phyloP scores from a whole-genome alignment of 2,888 invertebrate genomes.

The Agrochola lychnidis region DNA sequence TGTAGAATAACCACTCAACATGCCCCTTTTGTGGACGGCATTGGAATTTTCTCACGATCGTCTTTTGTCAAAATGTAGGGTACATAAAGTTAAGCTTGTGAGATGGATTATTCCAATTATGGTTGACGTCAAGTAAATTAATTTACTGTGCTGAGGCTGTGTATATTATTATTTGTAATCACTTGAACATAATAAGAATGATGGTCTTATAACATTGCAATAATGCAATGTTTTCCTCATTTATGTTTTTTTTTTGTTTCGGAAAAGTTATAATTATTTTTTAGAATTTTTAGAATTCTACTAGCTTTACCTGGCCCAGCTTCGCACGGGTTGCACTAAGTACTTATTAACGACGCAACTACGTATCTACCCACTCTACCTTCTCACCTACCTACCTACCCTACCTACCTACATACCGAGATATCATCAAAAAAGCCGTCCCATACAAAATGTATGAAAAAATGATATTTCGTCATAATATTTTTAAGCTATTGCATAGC shows the following conservation, averaged over 20 bases:
- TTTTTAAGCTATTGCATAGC: no score
- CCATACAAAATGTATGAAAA: no score
- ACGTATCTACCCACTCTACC: no score
- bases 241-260: neutral
- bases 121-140: neutral
- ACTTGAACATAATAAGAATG: neutral
- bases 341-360: no score
- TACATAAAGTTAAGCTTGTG: neutral
- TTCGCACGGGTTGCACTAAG: no score
- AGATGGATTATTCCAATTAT: neutral
- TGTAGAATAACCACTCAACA: conserved; percentile 69
- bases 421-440: no score
- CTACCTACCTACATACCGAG: no score
- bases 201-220: neutral
- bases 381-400: no score
- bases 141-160: neutral
- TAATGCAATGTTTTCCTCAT: neutral
- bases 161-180: neutral
- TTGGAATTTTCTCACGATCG: conserved; percentile 67
- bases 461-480: no score
- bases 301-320: no score
- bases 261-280: neutral
- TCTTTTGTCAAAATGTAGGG: conserved; percentile 61
- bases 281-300: neutral
- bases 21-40: conserved; percentile 68